These are phyloP conservation scores for Bubo bubo DNA, from an alignment of 2,113 vertebrate genomes.

Conservation along the genomic window DNA sequence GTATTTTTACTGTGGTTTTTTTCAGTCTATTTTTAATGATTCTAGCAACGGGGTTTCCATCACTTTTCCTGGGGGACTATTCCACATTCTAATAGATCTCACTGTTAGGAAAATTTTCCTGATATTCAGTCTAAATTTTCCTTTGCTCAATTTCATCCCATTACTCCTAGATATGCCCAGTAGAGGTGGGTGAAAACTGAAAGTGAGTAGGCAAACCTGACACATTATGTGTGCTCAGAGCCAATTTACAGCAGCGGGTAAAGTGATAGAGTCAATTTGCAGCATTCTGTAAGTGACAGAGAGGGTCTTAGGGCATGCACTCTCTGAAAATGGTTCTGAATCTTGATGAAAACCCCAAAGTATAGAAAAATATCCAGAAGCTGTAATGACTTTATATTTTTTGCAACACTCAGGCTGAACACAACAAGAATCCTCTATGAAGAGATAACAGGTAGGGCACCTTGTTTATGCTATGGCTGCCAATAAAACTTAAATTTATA, in stretches of 20 bases:
- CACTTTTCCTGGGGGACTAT: slow-evolving; percentile 60
- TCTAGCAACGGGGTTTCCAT: slow-evolving; percentile 49
- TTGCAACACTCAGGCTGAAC: not conserved
- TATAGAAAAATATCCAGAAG: slow-evolving; percentile 49
- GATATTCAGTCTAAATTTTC: slow-evolving; percentile 68
- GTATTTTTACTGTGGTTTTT: slow-evolving; percentile 49
- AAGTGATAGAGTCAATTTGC: slow-evolving; percentile 71
- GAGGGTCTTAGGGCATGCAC: slow-evolving; percentile 65
- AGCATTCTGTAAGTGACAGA: slow-evolving; percentile 69
- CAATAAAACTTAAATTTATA: not conserved
- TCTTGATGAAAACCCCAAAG: slow-evolving; percentile 65
- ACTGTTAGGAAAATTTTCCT: slow-evolving; percentile 70
- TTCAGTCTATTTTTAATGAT: slow-evolving; percentile 66
- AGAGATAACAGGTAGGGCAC: not conserved
- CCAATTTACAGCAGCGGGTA: slow-evolving; percentile 70
- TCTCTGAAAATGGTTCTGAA: slow-evolving; percentile 66
- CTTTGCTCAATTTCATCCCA: slow-evolving; percentile 73
- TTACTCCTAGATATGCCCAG: slow-evolving; percentile 70
- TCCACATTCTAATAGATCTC: slow-evolving; percentile 71
- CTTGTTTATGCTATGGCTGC: not conserved
- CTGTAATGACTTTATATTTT: slow-evolving; percentile 52
- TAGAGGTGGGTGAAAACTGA: slow-evolving; percentile 66
- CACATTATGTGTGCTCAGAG: slow-evolving; percentile 69
- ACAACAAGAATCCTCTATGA: slow-evolving; percentile 5
- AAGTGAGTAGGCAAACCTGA: slow-evolving; percentile 70